These are phyloP conservation scores for Leptestheria dahalacensis DNA, from an alignment of 1,140 invertebrate genomes.

Conservation along the genomic window DNA sequence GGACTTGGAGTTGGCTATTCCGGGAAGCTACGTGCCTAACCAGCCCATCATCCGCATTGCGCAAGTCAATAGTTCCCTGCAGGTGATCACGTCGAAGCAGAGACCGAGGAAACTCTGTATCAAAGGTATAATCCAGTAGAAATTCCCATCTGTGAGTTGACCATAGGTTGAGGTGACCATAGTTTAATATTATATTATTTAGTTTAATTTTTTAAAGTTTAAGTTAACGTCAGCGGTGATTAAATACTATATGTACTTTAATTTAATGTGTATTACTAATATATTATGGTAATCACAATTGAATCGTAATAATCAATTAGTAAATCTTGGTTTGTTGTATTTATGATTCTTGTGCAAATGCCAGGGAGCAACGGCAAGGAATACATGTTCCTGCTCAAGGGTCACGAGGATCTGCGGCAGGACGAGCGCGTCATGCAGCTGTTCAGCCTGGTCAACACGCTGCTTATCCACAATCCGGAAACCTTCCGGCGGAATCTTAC, in stretches of 20 bases:
- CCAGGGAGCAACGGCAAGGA: conserved; percentile 88
- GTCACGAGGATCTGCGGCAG: conserved; percentile 96
- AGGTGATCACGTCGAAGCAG: conserved; percentile 97
- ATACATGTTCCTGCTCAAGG: conserved; percentile 96
- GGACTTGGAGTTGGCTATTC: conserved; percentile 21
- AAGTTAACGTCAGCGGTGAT: not conserved
- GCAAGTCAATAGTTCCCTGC: conserved; percentile 59
- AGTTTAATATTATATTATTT: not conserved
- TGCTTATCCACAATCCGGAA: conserved; percentile 83
- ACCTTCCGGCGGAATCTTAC: conserved; percentile 90
- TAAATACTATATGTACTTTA: not conserved
- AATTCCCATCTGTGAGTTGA: too few species aligned
- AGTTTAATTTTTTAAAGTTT: not conserved
- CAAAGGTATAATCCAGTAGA: conserved; percentile 52
- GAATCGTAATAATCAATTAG: too few species aligned
- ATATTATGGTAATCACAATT: too few species aligned
- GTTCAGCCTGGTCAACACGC: conserved; percentile 94
- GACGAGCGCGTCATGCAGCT: conserved; percentile 99
- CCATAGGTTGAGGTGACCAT: too few species aligned
- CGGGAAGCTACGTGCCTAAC: conserved; percentile 84
- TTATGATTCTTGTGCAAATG: conserved; percentile 15
- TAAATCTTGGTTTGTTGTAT: not conserved
- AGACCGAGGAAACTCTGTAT: conserved; percentile 88
- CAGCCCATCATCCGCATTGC: conserved; percentile 73
- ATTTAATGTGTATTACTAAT: too few species aligned